Evolutionary conservation across 2,797 vertebrate genomes (phyloP), one percentile per base, ranked within the genome.

Genomic region (Crocodylus rhombifer): DNA sequence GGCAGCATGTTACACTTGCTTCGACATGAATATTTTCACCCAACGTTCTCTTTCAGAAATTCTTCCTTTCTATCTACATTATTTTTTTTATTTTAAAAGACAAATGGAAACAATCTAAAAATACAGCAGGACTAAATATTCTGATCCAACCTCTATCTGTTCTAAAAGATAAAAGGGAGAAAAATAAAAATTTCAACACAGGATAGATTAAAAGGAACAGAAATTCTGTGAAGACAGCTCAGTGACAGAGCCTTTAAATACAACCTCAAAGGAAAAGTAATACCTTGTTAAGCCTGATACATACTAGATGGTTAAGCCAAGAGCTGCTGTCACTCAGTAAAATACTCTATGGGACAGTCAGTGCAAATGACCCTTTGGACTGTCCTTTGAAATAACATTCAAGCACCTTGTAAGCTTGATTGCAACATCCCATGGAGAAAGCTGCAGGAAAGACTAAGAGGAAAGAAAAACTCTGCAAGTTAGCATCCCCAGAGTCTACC

Each of bases 1-100:
- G 84, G 78, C 30, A 80, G 75, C 92, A 87, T 82, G 88, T 82
- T 82, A 86, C 78, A 33, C 33, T 75, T 88, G 20, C 73, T 42
- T 91, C 73, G 57, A 77, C 83, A 91, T 64, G 88, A 94, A 86
- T 33, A 30, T 77, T 89, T 89, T 67, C 12, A 91, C 2, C 4
- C 60, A 80, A 67, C 7, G 56, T 85, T 57, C 33, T 90, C 20
- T 74, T 30, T 0, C 1, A 87, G 75, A 93, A 93, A 56, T 89
- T 89, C 23, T 58, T 56, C 33, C 14, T 67, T 26, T 57, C 80
- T 15, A 21, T 85, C 89, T 85, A 20, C 36, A 51, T 23, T 42
- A 14, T 73, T 33, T 16, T 92, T 79, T 83, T 73, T 16, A 84
- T 90, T 84, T 90, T 69, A 93, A 93, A 87, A 21, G 42, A 84